These are phyloP conservation scores for Misgurnus anguillicaudatus DNA, from an alignment of 2,113 vertebrate genomes.

Conservation along the genomic window DNA sequence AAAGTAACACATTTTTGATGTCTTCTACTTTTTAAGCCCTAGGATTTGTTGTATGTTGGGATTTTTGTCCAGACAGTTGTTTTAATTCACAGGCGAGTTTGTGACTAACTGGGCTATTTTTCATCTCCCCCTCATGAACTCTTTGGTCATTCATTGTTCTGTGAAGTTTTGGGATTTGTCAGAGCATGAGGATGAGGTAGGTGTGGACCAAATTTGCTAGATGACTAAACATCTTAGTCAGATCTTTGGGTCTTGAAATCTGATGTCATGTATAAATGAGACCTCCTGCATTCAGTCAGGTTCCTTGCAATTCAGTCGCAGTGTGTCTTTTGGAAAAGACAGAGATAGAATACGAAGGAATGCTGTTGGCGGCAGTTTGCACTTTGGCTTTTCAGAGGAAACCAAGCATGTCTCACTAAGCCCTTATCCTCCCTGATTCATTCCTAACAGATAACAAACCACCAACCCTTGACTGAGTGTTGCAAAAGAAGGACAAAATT, in stretches of 20 bases:
- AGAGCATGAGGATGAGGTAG: constrained; percentile 8
- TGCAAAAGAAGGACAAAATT: background rate
- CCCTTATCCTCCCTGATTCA: constrained; percentile 43
- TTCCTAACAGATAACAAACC: constrained; percentile 50
- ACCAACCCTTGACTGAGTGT: constrained; percentile 28
- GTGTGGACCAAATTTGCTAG: background rate
- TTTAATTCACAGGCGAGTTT: constrained; percentile 10
- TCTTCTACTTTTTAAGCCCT: too few relatives aligned
- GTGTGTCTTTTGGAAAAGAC: background rate
- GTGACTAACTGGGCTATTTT: constrained; percentile 1
- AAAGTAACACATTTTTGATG: too few relatives aligned
- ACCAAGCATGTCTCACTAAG: constrained; percentile 56
- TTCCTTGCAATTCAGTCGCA: background rate
- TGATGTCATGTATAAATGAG: constrained; percentile 19
- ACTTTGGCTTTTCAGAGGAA: constrained; percentile 56
- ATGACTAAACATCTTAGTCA: background rate
- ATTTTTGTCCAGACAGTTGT: background rate
- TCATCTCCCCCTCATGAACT: constrained; percentile 37
- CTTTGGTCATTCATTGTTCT: background rate
- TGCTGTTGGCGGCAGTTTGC: constrained; percentile 20
- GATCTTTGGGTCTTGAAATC: background rate
- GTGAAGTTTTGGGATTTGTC: background rate
- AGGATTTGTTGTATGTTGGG: too few relatives aligned
- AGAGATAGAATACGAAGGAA: background rate
- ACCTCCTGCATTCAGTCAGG: background rate